Base-by-base conservation (phyloP, 2,113 vertebrate species). In the Caranx ignobilis region DNA sequence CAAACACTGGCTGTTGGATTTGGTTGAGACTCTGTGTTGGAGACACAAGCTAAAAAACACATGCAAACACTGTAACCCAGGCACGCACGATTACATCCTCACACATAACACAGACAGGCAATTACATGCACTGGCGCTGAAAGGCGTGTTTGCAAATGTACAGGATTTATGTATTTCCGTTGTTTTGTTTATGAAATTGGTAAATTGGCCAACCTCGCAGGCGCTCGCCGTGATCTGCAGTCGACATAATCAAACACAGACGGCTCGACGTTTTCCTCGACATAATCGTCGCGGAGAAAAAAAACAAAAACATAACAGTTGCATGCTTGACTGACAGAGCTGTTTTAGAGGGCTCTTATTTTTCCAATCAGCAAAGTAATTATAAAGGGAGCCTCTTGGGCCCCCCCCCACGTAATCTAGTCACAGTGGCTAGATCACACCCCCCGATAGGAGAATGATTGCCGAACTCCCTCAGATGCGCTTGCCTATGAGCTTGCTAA, bases 361-460 rank as follows among this genome's bases (percentile, higher is more conserved):
- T 93, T 92, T 92, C 89, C 85, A 92, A 93, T 94, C 90, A 94
- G 89, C 79, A 81, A 81, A 89, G 91, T 92, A 94, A 94, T 94
- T 93, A 94, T 84, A 89, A 91, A 82, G 83, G 69, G 73, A 87
- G 81, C 91, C 92, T 90, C 91, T 71, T 73, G 93, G 89, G 93
- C 77, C 63, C 67, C 74, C 78, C 39, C 39, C 39, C 39, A 84
- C 88, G 83, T 90, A 90, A 93, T 93, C 90, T 91, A 90, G 89
- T 91, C 88, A 90, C 89, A 89, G 91, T 81, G 81, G 85, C 79
- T 72, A 74, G 90, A 93, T 92, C 89, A 52, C 85, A 88, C 82
- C 71, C 83, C 75, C 39, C 8, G 92, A 93, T 93, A 87, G 82
- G 81, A 88, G 76, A 85, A 64, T 79, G 87, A 91, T 92, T 91